Evolutionary conservation across 2,888 invertebrate genomes (phyloP).

Genomic region (Cantharis flavilabris): DNA sequence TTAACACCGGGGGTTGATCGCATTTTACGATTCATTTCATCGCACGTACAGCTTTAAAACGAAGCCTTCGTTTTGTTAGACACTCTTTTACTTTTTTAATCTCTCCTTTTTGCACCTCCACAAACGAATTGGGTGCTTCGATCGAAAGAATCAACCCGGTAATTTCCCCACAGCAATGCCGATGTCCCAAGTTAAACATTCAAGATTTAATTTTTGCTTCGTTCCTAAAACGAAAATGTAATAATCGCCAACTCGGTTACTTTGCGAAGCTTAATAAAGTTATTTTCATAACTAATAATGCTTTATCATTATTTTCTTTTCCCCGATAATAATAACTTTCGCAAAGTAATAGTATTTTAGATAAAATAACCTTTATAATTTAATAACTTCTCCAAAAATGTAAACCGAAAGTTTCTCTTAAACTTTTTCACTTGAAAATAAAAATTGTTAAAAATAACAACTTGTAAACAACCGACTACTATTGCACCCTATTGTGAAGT

Average conservation of each 20-base stretch:
- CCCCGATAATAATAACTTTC: neutral
- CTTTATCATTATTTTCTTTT: conserved; percentile 11
- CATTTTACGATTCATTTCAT: conserved; percentile 11
- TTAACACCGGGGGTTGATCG: conserved; percentile 8
- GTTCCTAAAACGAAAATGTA: conserved; percentile 30
- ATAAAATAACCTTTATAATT: neutral
- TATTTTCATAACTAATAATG: conserved; percentile 14
- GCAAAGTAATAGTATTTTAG: neutral
- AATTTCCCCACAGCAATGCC: conserved; percentile 42
- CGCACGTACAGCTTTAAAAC: conserved; percentile 14
- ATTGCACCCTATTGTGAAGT: neutral
- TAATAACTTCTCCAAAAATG: neutral
- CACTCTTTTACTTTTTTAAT: conserved; percentile 9
- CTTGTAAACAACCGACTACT: neutral
- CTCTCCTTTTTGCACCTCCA: conserved; percentile 14
- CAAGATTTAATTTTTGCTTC: conserved; percentile 35
- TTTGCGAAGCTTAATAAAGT: conserved; percentile 3
- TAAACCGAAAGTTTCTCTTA: neutral
- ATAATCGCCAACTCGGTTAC: conserved; percentile 12
- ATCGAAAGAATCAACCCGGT: conserved; percentile 32
- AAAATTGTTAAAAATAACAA: neutral
- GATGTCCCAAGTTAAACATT: conserved; percentile 38
- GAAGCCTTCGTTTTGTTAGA: conserved; percentile 13
- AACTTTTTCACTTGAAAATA: neutral
- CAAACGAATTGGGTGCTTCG: conserved; percentile 23